A percentile compares a stretch with the other conserved stretches of the same genome.
These are phyloP conservation scores for Drosophila bocqueti DNA, from an alignment of 1,140 invertebrate species.

Conservation along the genomic window DNA sequence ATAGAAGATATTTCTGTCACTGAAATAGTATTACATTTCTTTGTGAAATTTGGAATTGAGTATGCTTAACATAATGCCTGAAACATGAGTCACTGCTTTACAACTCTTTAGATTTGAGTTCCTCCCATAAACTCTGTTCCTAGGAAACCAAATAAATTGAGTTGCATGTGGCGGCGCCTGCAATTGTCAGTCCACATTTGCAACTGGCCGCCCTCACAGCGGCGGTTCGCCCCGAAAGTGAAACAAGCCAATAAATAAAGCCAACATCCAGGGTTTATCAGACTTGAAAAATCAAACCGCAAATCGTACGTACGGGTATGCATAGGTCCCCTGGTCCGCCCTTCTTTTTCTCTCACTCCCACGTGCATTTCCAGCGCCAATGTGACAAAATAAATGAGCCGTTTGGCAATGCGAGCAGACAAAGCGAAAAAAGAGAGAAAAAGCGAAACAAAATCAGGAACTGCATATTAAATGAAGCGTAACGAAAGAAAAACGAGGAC, in stretches of 20 bases:
- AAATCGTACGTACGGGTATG: constrained; percentile 22
- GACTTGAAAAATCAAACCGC: constrained; percentile 55
- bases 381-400: constrained; percentile 80
- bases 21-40: background rate
- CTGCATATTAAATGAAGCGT: constrained; percentile 80
- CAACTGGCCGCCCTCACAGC: constrained; percentile 55
- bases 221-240: constrained; percentile 53
- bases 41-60: background rate
- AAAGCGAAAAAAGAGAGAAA: constrained; percentile 15
- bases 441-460: constrained; percentile 59
- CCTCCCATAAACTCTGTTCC: constrained; percentile 22
- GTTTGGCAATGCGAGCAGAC: constrained; percentile 46
- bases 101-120: constrained; percentile 12
- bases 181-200: constrained; percentile 47
- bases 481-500: constrained; percentile 54
- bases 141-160: constrained; percentile 37
- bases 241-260: constrained; percentile 72
- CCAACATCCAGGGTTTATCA: constrained; percentile 68
- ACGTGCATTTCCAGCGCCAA: constrained; percentile 42
- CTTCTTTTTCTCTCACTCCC: constrained; percentile 46
- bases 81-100: constrained; percentile 2
- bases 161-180: constrained; percentile 47
- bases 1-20: background rate
- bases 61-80: background rate
- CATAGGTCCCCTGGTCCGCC: constrained; percentile 8